A percentile compares a stretch with the other conserved stretches of the same genome.
Conservation (phyloP, 2,797 vertebrate species). For the Pteropus rufus region DNA sequence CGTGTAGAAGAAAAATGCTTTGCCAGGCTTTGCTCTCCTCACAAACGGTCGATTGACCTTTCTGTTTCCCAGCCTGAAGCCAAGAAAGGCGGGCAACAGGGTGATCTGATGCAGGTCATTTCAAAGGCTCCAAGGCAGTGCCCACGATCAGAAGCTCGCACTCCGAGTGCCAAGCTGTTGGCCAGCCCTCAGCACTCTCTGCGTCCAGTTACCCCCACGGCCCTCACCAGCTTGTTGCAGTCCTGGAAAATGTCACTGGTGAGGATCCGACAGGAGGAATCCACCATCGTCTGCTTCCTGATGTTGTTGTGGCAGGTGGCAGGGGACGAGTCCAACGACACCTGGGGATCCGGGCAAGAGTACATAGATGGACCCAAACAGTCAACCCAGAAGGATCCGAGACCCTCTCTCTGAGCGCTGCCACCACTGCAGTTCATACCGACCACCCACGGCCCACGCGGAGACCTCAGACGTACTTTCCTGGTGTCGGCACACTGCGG, state of each 20-base stretch:
- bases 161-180: neutral
- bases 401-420: neutral
- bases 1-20: neutral
- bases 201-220: neutral
- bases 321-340: neutral
- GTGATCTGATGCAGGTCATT: too few relatives aligned
- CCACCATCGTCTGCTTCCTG: conserved; percentile 90
- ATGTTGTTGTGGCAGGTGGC: conserved; percentile 87
- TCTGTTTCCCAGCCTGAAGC: neutral
- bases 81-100: neutral
- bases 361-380: neutral
- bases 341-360: neutral
- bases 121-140: neutral
- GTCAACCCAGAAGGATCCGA: neutral
- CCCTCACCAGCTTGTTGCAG: conserved; percentile 91
- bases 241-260: conserved; percentile 88
- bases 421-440: neutral
- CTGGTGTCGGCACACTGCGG: conserved; percentile 91
- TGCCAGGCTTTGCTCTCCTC: neutral
- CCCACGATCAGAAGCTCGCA: accelerated
- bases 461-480: conserved; percentile 81
- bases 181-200: too few relatives aligned
- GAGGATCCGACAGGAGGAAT: conserved; percentile 92
- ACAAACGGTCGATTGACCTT: neutral
- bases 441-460: accelerated